Conservation (phyloP, 1,140 invertebrate genomes). For the Mamestra configurata region DNA sequence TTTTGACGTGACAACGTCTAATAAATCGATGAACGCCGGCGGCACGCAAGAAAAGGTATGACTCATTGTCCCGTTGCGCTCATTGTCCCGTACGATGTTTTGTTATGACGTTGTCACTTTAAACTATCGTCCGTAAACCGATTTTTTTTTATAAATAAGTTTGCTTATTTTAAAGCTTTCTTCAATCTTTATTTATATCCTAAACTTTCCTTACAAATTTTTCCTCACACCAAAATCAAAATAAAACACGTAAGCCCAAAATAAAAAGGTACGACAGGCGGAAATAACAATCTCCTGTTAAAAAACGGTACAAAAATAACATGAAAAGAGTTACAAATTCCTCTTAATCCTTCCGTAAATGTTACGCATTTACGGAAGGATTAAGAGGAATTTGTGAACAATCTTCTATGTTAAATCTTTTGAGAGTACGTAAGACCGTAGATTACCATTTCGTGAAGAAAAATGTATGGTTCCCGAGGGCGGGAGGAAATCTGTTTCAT, state of each 20-base stretch:
- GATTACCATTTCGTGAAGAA: constrained; percentile 12
- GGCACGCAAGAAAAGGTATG: no score
- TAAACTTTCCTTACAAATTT: no score
- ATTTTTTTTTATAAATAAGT: no score
- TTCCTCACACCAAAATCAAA: neutral
- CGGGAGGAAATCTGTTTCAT: neutral
- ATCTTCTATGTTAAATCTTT: constrained; percentile 19
- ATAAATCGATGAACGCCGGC: no score
- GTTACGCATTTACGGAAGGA: neutral
- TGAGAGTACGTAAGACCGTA: neutral
- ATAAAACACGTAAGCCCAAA: neutral
- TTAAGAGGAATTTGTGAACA: constrained; percentile 6
- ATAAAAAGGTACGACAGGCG: neutral
- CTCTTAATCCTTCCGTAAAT: no score
- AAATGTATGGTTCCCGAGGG: constrained; percentile 5
- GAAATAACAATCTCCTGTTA: neutral
- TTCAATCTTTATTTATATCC: no score
- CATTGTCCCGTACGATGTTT: no score
- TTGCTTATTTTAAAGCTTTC: no score
- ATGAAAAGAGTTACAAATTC: constrained; percentile 1
- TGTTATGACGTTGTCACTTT: no score
- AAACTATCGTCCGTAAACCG: no score
- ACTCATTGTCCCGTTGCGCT: no score
- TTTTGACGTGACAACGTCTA: no score
- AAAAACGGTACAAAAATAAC: neutral